A percentile compares a stretch with the other conserved stretches of the same genome.
Conservation (phyloP, 2,113 vertebrate genomes). For the Lonchura striata region DNA sequence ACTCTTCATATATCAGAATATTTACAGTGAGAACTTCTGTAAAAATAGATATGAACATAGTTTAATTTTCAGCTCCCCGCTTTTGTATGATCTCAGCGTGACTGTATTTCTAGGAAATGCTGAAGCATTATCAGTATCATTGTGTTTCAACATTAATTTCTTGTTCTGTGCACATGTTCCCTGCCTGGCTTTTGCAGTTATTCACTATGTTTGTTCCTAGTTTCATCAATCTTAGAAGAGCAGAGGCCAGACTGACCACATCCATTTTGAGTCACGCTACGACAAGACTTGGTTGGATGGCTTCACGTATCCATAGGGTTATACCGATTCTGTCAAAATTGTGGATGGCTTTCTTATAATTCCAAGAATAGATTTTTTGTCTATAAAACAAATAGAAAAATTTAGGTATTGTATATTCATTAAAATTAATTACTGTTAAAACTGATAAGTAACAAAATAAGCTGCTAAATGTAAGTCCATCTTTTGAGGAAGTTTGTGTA, state of each 20-base stretch:
- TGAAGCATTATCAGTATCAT: neutral
- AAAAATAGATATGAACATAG: neutral
- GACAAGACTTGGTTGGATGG: neutral
- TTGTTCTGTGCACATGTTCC: neutral
- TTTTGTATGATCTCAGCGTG: neutral
- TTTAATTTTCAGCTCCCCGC: neutral
- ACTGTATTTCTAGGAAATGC: neutral
- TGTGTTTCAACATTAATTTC: neutral
- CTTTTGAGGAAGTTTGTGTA: neutral
- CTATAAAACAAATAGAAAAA: neutral
- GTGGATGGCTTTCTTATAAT: neutral
- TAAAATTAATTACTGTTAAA: neutral
- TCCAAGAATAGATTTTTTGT: neutral
- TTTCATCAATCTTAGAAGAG: neutral
- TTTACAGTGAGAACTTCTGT: neutral
- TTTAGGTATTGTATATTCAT: neutral
- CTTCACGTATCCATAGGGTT: neutral
- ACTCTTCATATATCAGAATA: neutral
- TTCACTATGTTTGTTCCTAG: neutral
- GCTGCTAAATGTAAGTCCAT: neutral
- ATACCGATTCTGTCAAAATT: neutral
- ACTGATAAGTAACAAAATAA: neutral
- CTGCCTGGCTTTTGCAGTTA: neutral
- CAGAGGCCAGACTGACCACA: neutral
- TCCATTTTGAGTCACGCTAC: neutral